Evolutionary conservation across 2,888 invertebrate species (phyloP).

Genomic region (Ectemnius continuus): DNA sequence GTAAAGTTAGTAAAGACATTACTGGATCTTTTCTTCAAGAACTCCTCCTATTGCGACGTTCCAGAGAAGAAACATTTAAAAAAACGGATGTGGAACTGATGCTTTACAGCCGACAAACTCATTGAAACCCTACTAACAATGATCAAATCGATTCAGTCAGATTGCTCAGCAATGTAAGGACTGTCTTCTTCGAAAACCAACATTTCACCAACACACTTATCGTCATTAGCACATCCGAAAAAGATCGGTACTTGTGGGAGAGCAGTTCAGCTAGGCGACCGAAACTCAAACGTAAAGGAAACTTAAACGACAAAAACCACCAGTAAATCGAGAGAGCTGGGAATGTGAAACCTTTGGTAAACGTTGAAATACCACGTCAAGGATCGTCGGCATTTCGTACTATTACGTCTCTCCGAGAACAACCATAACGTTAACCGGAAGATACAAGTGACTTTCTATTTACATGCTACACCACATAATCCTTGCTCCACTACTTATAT

Average conservation of each 20-base stretch:
- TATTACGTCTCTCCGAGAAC: conserved; percentile 49
- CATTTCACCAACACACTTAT: conserved; percentile 16
- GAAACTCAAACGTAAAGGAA: conserved; percentile 14
- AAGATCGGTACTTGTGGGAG: conserved; percentile 10
- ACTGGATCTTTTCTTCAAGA: conserved; percentile 18
- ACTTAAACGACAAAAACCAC: conserved; percentile 1
- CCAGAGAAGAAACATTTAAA: conserved; percentile 21
- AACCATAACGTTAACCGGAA: conserved; percentile 47
- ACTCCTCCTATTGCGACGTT: conserved; percentile 19
- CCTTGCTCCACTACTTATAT: conserved; percentile 57
- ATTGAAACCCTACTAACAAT: conserved; percentile 12
- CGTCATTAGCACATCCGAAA: conserved; percentile 23
- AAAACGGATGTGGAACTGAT: conserved; percentile 16
- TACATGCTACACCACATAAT: conserved; percentile 53
- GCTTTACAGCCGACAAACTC: conserved; percentile 10
- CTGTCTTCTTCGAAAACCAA: conserved; percentile 1
- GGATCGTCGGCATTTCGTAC: conserved; percentile 48
- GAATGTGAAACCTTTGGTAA: conserved; percentile 61
- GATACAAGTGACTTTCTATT: conserved; percentile 56
- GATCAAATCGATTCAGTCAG: conserved; percentile 12
- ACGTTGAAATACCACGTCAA: conserved; percentile 36
- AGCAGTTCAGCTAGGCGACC: conserved; percentile 16
- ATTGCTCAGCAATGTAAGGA: conserved; percentile 8
- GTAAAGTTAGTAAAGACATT: conserved; percentile 35
- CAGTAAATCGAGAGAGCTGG: conserved; percentile 26